Percentiles rank a stretch among this genome's conserved stretches.
phyloP scores from a whole-genome alignment of 1,140 invertebrate genomes.

The Ylistrum balloti region DNA sequence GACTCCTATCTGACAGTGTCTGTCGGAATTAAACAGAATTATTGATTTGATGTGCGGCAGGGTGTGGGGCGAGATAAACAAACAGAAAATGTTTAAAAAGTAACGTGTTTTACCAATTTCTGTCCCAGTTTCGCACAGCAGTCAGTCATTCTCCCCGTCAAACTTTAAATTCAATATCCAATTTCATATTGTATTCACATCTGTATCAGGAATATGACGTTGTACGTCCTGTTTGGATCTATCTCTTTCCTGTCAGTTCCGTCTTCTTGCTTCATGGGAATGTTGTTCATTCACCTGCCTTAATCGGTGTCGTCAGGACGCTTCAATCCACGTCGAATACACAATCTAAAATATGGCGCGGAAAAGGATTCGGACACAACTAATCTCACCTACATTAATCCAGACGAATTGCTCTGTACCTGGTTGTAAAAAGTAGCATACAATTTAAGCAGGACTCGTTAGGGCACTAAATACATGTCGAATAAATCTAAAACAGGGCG shows the following conservation, averaged over 20 bases:
- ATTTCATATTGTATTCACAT: background rate
- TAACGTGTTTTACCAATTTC: background rate
- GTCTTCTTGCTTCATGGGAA: no score
- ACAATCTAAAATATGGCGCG: background rate
- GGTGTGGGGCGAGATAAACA: no score
- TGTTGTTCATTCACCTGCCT: constrained; percentile 7
- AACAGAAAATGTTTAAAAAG: background rate
- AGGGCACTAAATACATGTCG: no score
- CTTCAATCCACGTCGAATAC: constrained; percentile 10
- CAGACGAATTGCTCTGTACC: no score
- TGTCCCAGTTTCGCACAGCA: background rate
- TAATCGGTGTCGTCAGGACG: background rate
- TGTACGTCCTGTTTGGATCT: constrained; percentile 17
- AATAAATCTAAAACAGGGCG: no score
- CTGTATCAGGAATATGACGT: background rate
- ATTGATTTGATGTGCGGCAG: no score
- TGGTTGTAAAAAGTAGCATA: no score
- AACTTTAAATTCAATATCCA: background rate
- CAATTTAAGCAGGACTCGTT: no score
- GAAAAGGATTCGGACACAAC: background rate
- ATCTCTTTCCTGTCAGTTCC: constrained; percentile 30
- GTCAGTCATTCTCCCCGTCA: background rate
- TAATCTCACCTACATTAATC: no score
- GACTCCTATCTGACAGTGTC: no score
- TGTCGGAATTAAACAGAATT: no score